Percentiles rank a stretch among this genome's conserved stretches.
phyloP scores from a whole-genome alignment of 2,797 vertebrate genomes.

The Varecia variegata region DNA sequence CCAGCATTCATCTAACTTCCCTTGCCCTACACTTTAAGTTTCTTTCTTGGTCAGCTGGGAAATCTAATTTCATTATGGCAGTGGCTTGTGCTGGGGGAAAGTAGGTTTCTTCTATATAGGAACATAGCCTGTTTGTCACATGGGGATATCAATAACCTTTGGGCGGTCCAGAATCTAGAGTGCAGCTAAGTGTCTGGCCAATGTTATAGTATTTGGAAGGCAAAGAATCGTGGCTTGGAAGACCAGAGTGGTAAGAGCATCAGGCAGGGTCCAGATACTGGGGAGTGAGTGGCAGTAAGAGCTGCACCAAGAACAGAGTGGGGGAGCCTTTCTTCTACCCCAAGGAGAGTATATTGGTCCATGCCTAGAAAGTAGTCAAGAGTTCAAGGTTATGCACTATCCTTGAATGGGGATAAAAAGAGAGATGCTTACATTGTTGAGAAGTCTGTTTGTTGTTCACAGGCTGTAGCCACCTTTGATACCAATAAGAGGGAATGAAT shows the following conservation, averaged over 20 bases:
- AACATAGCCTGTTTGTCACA: background rate
- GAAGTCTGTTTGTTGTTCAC: background rate
- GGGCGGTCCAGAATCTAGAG: background rate
- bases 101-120: background rate
- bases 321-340: background rate
- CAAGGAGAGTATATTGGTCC: background rate
- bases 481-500: background rate
- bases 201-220: background rate
- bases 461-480: background rate
- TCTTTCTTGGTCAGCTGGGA: background rate
- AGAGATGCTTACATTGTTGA: background rate
- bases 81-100: background rate
- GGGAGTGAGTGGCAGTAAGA: background rate
- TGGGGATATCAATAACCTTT: fast-evolving
- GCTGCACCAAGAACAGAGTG: background rate
- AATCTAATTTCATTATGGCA: background rate
- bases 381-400: background rate
- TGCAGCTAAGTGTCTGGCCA: background rate
- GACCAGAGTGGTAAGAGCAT: background rate
- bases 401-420: background rate
- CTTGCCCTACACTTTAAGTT: background rate
- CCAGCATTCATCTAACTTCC: background rate
- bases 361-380: background rate
- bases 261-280: background rate
- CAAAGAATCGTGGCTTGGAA: background rate